Evolutionary conservation across 37 sponge, comb jelly and placozoan species (phyloP).

Genomic region (Amphimedon queenslandica): DNA sequence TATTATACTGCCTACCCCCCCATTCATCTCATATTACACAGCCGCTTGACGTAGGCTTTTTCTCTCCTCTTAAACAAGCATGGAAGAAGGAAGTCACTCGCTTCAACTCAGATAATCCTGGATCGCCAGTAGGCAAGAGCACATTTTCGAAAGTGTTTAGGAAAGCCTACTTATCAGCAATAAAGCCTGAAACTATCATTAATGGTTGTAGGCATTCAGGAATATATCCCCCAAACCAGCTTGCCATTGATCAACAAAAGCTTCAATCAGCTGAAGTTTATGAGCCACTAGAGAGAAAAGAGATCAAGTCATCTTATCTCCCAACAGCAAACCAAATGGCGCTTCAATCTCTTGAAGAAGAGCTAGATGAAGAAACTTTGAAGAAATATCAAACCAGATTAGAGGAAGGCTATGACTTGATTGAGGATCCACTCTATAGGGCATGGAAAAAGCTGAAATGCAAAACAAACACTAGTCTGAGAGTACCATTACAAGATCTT

Average conservation of each 20-base stretch:
- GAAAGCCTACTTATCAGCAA: too few species aligned
- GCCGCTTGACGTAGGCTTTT: slow-evolving; percentile 3
- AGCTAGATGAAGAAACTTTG: not conserved
- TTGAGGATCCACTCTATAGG: slow-evolving; percentile 17
- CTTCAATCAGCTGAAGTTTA: too few species aligned
- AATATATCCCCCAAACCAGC: too few species aligned
- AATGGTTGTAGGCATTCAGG: too few species aligned
- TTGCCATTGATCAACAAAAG: too few species aligned
- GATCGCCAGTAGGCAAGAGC: not conserved
- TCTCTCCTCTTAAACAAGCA: not conserved
- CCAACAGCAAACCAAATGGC: too few species aligned
- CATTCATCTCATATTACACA: too few species aligned
- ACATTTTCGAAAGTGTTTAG: not conserved
- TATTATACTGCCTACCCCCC: slow-evolving; percentile 12
- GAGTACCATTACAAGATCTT: too few species aligned
- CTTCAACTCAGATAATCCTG: not conserved
- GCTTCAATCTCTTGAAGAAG: not conserved
- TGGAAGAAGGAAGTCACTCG: not conserved
- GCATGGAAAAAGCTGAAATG: slow-evolving; percentile 24
- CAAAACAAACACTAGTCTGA: too few species aligned
- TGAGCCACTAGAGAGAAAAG: too few species aligned
- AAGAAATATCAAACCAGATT: not conserved
- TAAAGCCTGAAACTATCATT: too few species aligned
- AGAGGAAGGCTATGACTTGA: slow-evolving; percentile 33
- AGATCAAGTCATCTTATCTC: too few species aligned